Evolutionary conservation across 2,797 vertebrate species (phyloP), one percentile per base, ranked within the genome.

Genomic region (Liasis olivaceus): DNA sequence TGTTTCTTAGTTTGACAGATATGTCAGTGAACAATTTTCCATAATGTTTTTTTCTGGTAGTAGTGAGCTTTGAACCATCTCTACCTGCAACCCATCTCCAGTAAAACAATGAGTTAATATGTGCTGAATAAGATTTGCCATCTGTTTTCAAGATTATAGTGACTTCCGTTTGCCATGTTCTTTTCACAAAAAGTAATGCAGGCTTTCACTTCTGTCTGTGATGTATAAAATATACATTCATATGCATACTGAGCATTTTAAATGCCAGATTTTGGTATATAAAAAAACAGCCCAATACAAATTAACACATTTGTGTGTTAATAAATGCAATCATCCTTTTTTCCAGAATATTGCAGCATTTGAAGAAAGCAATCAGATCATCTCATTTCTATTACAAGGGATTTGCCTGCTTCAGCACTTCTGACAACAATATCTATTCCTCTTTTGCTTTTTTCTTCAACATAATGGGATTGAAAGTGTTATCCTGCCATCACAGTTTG

Each of bases 301-400:
- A 63, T 72, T 93, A 81, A 88, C 28, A 93, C 84, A 31, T 94
- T 93, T 91, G 15, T 90, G 66, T 13, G 86, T 84, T 90, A 15
- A 42, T 3, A 66, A 59, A 20, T 56, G 89, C 17, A 66, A 3
- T 85, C 85, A 36, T 85, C 69, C 0, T 47, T 93, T 64, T 72
- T 69, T 66, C 90, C 5, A 4, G 69, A 88, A 87, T 54, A 88
- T 69, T 93, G 7, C 90, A 86, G 58, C 63, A 60, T 36, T 36
- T 88, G 85, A 0, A 20, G 26, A 28, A 85, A 88, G 9, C 4
- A 4, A 86, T 60, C 51, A 85, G n/a, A 87, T 22, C 62, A 36
- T 90, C n/a, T 85, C 20, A 8, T 1, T 62, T 2, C 0, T 20
- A 12, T 92, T 93, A 31, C n/a, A 42, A 84, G 89, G 89, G 93